Percentiles rank a stretch among this genome's conserved stretches.
These are phyloP conservation scores for Pitangus sulphuratus DNA, from an alignment of 2,797 vertebrate species.

Conservation along the genomic window DNA sequence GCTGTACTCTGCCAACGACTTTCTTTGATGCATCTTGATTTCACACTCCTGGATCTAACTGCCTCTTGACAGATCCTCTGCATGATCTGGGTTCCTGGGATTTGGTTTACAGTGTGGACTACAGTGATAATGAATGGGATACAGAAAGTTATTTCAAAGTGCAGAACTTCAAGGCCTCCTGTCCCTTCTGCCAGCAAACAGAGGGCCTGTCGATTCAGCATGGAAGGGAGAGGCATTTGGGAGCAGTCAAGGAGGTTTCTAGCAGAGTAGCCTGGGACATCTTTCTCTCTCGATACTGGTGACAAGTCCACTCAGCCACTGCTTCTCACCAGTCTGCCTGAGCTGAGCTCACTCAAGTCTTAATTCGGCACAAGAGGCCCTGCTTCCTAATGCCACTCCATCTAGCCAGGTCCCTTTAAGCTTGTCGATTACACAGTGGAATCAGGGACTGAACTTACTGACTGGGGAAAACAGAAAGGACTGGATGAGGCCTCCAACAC, in stretches of 20 bases:
- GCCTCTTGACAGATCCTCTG: background rate
- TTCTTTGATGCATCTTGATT: background rate
- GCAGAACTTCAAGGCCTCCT: background rate
- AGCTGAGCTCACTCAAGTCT: background rate
- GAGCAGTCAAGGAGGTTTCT: background rate
- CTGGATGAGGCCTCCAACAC: background rate
- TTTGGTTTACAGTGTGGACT: background rate
- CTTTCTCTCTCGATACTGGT: fast-evolving
- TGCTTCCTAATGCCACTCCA: background rate
- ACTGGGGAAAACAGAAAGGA: background rate
- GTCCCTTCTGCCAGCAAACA: background rate
- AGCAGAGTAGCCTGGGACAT: background rate
- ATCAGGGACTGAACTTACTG: background rate
- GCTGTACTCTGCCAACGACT: background rate
- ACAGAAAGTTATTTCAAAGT: background rate
- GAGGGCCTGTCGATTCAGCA: background rate
- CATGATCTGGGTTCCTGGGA: background rate
- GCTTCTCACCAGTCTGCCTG: background rate
- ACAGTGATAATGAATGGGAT: background rate
- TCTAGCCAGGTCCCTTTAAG: background rate
- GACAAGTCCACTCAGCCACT: background rate
- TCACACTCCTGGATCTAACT: background rate
- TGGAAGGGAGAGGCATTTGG: background rate
- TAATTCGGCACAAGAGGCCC: background rate
- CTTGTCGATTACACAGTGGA: background rate